Evolutionary conservation across 2,113 vertebrate genomes (phyloP).

Genomic region (Epinephelus cyanopodus): DNA sequence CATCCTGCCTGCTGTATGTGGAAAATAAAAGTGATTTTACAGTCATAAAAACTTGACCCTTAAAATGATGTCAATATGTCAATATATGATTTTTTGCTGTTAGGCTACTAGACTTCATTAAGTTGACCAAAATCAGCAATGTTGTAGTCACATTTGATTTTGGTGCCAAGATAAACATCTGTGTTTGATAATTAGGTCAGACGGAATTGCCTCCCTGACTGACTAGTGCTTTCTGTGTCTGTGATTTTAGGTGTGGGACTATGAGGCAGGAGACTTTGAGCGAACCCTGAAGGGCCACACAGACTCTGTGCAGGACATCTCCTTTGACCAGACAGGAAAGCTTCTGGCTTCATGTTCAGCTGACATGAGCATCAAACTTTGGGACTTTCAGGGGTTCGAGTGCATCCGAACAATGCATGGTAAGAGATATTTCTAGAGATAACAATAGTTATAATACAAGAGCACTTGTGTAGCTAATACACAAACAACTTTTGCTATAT

Average conservation of each 20-base stretch:
- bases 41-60: not conserved
- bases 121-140: not conserved
- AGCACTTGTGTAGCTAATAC: not conserved
- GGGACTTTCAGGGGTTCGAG: constrained; percentile 99
- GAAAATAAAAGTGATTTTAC: not conserved
- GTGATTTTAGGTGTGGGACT: constrained; percentile 94
- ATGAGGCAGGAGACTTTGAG: constrained; percentile 98
- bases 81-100: not conserved
- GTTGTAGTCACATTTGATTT: not conserved
- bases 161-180: not conserved
- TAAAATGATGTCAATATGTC: too few relatives aligned
- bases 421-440: constrained; percentile 71
- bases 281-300: constrained; percentile 99
- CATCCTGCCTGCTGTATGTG: not conserved
- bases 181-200: not conserved
- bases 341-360: constrained; percentile 98
- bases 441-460: not conserved
- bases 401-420: constrained; percentile 99
- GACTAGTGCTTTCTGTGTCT: not conserved
- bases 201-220: not conserved
- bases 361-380: constrained; percentile 99
- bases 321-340: constrained; percentile 98
- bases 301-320: constrained; percentile 99
- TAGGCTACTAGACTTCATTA: not conserved
- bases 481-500: not conserved